Conservation (phyloP, 2,888 invertebrate genomes). For the Corbicula japonica region DNA sequence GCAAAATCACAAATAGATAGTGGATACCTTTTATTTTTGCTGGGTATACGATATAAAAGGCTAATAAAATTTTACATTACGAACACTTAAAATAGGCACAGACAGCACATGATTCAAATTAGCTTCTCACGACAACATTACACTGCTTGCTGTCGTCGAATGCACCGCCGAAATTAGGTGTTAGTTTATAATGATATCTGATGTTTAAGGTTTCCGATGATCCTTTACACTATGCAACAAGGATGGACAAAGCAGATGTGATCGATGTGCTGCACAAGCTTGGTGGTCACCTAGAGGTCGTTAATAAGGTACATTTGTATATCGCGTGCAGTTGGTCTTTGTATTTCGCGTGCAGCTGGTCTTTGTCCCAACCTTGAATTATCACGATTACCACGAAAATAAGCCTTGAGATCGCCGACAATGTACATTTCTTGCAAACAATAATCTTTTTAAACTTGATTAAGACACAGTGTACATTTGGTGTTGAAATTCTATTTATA, state of each 20-base stretch:
- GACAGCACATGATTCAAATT: constrained; percentile 55
- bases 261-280: constrained; percentile 19
- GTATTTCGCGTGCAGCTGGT: no score
- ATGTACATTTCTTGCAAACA: not conserved
- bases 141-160: constrained; percentile 29
- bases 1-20: no score
- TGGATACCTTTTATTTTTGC: no score
- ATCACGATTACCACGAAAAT: no score
- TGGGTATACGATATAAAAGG: no score
- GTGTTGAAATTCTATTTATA: no score
- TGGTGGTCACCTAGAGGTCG: constrained; percentile 29
- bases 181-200: not conserved
- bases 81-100: constrained; percentile 33
- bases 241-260: constrained; percentile 18
- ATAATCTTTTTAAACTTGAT: not conserved
- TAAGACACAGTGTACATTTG: no score
- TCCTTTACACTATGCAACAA: constrained; percentile 55
- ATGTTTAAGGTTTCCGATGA: not conserved
- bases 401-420: not conserved
- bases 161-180: constrained; percentile 47
- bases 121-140: constrained; percentile 21
- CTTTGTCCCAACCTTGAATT: no score
- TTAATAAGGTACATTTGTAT: constrained; percentile 53
- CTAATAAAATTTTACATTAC: not conserved
- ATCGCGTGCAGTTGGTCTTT: no score